Base-by-base conservation (phyloP, 2,888 invertebrate species). In the Drosophila greeni region DNA sequence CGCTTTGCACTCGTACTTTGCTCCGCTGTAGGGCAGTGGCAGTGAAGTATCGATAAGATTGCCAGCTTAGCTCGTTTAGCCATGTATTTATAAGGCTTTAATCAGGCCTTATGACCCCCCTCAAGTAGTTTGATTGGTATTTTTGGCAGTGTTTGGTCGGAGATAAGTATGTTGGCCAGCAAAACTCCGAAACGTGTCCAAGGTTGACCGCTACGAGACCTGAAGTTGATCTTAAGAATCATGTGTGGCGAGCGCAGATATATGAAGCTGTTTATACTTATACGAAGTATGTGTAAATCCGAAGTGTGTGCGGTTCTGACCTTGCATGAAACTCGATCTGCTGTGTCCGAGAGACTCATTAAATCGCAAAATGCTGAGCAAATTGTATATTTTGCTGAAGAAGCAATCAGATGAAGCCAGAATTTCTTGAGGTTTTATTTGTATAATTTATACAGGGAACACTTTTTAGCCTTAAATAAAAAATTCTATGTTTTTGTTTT, bases 41-140 rank as follows among this genome's bases (percentile, higher is more conserved):
- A 49, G 57, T 67, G 66, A 40, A 67, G 56, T 58, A 56, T 58
- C 73, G 79, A 79, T 79, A 73, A 83, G 79, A 83, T 83, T 66
- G 65, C 24, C 34, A 20, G 31, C 59, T 64, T 57, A 60, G 66
- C 57, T 9, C 29, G 23, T 8, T 43, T 62, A 37, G 62, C 14
- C 36, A 31, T 31, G 52, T 62, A 52, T 62, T 36, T 43, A 51
- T 33, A 64, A n/a, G 31, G n/a, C 20, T 43, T 64, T 62, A 62
- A 62, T 62, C 62, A 52, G 62, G 52, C 42, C 65, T 37, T 65
- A 52, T 52, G 43, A 62, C 62, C 62, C 64, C 64, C 58, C 42
- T 65, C 29, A 40, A 65, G 68, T 68, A 43, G 52, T 43, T 43
- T 51, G 53, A 29, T 56, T 56, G 36, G 49, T 33, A 34, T 48